Conservation (phyloP, 1,140 invertebrate genomes). For the Hylaeus anthracinus region DNA sequence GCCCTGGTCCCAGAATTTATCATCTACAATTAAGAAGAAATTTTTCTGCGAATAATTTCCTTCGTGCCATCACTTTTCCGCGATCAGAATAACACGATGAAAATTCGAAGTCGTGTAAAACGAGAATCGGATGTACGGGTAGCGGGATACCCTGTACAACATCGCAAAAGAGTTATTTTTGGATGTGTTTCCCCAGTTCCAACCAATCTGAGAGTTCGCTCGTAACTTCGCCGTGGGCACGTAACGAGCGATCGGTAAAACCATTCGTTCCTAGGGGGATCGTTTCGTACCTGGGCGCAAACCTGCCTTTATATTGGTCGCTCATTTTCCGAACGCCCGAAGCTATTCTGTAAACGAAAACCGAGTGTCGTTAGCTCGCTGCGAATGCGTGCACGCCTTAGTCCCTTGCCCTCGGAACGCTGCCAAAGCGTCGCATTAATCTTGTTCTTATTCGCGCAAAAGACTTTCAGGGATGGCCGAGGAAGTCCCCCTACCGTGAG, state of each 20-base stretch:
- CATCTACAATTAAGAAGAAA: no score
- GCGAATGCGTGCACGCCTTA: constrained; percentile 21
- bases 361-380: constrained; percentile 43
- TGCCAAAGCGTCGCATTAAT: constrained; percentile 64
- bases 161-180: no score
- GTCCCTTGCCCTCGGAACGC: constrained; percentile 42
- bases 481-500: constrained; percentile 4
- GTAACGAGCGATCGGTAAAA: neutral
- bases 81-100: no score
- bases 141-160: no score
- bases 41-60: no score
- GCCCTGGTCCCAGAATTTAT: no score
- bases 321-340: constrained; percentile 56
- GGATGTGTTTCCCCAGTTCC: no score
- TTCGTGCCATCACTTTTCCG: no score
- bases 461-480: constrained; percentile 42
- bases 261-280: neutral
- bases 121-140: no score
- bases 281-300: neutral
- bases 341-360: constrained; percentile 55
- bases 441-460: constrained; percentile 55
- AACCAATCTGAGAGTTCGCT: neutral
- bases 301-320: constrained; percentile 31
- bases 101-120: no score
- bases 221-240: neutral